Base-by-base conservation (phyloP, 2,888 invertebrate genomes). In the Dermolepida albohirtum region DNA sequence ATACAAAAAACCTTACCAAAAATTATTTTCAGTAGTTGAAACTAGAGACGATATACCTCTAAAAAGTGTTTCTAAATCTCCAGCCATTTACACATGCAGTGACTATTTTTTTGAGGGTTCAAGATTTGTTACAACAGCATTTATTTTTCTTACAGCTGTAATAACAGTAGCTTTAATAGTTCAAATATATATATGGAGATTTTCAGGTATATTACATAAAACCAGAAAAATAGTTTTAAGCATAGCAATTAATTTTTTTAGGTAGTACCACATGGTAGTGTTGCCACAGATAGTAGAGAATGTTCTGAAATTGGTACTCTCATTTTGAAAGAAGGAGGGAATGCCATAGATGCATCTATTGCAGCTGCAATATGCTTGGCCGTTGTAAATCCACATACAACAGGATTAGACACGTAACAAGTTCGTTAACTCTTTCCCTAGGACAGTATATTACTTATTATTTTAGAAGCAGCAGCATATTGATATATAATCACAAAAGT, bases 361-460 rank as follows among this genome's bases (percentile, higher is more conserved):
- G 90, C 90, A 40, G 87, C 91, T 57, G 87, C 91, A 47, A 86
- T 94, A 68, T 95, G 94, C 81, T 86, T 92, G 73, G 88, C 90
- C 54, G 90, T 93, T 40, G 86, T 90, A 16, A 87, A 90, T 73
- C 91, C 92, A 59, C 92, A 93, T 77, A 85, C 87, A 74, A 90
- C 91, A 29, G 90, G 93, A 40, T 84, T 94, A 44, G 93, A 94
- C 79, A 92, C 92, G 93, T 93, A 82, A 82, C 87, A 83, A n/a
- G n/a, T n/a, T n/a, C n/a, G n/a, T n/a, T 16, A 55, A 44, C 39
- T 44, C 6, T 22, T 40, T 59, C 52, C 6, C 29, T 27, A 17
- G 34, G 6, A 11, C 16, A 22, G n/a, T n/a, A 10, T 49, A 39
- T 29, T 50, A n/a, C 17, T 47, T 22, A 39, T 54, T 49, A 50